Conservation (phyloP, 2,797 vertebrate species). For the Pipistrellus kuhlii region DNA sequence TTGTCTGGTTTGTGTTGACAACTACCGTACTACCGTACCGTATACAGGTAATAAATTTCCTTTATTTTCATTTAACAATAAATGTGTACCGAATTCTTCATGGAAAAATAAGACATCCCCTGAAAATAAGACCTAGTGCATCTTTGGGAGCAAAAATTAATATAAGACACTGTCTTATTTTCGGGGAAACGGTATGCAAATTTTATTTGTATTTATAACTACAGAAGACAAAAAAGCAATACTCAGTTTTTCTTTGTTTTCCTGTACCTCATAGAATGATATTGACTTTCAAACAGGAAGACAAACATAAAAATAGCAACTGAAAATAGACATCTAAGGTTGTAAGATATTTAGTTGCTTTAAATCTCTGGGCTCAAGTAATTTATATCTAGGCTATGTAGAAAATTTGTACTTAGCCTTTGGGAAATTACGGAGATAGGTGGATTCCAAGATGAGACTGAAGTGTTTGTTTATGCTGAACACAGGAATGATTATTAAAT, state of each 20-base stretch:
- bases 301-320: background rate
- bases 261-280: slow-evolving; percentile 14
- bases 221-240: background rate
- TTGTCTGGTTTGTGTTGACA: too few species aligned
- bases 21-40: too few species aligned
- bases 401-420: slow-evolving; percentile 8
- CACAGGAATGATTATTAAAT: slow-evolving; percentile 3
- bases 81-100: too few species aligned
- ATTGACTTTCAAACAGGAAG: slow-evolving; percentile 32
- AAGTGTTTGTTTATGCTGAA: slow-evolving; percentile 47
- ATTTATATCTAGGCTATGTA: background rate
- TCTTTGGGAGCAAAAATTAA: too few species aligned
- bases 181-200: background rate
- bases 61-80: too few species aligned
- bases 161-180: too few species aligned
- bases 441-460: background rate
- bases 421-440: background rate
- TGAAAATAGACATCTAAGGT: background rate
- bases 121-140: too few species aligned
- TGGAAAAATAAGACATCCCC: too few species aligned
- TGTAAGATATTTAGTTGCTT: slow-evolving; percentile 36
- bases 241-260: slow-evolving; percentile 29
- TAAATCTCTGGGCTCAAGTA: slow-evolving; percentile 24
- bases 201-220: slow-evolving; percentile 37
- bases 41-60: too few species aligned